These are phyloP conservation scores for Oscheius sp. DNA, from an alignment of 2,888 invertebrate species.

Conservation along the genomic window DNA sequence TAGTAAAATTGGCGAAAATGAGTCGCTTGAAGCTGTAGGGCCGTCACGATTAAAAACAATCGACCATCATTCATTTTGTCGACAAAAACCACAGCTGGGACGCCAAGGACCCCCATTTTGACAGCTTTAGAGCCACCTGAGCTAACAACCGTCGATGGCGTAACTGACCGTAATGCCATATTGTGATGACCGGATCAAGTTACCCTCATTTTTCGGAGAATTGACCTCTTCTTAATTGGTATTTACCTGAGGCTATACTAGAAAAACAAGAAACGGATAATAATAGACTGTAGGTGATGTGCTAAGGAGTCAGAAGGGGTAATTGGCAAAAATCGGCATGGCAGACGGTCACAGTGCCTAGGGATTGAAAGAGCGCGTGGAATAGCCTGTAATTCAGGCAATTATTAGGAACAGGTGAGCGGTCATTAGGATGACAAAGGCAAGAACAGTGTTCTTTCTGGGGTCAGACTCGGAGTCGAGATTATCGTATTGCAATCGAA, in stretches of 20 bases:
- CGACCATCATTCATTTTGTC: too few relatives aligned
- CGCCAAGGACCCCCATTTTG: slow-evolving; percentile 8
- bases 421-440: slow-evolving; percentile 36
- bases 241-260: too few relatives aligned
- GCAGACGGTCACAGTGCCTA: slow-evolving; percentile 27
- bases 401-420: slow-evolving; percentile 39
- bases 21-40: too few relatives aligned
- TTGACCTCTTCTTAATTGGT: too few relatives aligned
- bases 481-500: background rate
- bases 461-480: background rate
- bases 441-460: slow-evolving; percentile 5
- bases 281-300: background rate
- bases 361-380: slow-evolving; percentile 29
- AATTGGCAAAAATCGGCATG: slow-evolving; percentile 25
- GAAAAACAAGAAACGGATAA: background rate
- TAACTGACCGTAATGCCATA: slow-evolving; percentile 34
- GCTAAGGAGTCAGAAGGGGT: background rate
- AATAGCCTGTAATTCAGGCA: slow-evolving; percentile 37
- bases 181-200: slow-evolving; percentile 25
- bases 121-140: slow-evolving; percentile 26
- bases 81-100: too few relatives aligned
- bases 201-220: slow-evolving; percentile 4
- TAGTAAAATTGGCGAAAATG: too few relatives aligned
- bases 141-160: slow-evolving; percentile 34
- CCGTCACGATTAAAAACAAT: too few relatives aligned